These are phyloP conservation scores for Nomada ferruginata DNA, from an alignment of 2,888 invertebrate genomes.

Conservation along the genomic window DNA sequence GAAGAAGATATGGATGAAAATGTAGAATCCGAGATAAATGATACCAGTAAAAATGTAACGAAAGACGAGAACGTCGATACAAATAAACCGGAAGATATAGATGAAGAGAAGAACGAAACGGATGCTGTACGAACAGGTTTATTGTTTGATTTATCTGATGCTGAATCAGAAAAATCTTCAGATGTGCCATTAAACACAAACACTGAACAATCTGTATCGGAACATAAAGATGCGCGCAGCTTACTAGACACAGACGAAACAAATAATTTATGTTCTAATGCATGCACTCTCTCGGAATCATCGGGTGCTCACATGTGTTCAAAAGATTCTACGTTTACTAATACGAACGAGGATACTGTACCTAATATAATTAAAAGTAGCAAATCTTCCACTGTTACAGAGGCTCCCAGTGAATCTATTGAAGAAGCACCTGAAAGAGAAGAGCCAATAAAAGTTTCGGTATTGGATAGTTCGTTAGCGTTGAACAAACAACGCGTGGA, in stretches of 20 bases:
- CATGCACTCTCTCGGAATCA: not conserved
- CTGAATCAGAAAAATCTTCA: not conserved
- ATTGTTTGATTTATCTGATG: not conserved
- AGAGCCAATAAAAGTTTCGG: constrained; percentile 3
- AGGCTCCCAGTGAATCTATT: constrained; percentile 18
- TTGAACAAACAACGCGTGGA: constrained; percentile 1
- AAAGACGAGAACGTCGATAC: not conserved
- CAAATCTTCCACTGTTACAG: constrained; percentile 36
- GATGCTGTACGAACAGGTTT: not conserved
- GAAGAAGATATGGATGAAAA: not conserved
- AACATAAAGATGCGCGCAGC: not conserved
- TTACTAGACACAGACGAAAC: not conserved
- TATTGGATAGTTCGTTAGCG: not conserved
- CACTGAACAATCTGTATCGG: not conserved
- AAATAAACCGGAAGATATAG: not conserved
- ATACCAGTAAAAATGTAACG: not conserved
- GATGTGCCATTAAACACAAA: not conserved
- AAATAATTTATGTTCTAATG: not conserved
- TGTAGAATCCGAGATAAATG: not conserved
- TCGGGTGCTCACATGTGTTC: not conserved
- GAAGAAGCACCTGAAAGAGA: constrained; percentile 32
- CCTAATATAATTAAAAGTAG: constrained; percentile 33
- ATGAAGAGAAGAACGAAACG: not conserved
- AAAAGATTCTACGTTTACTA: constrained; percentile 9
- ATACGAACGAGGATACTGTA: constrained; percentile 24